Percentiles rank a stretch among this genome's conserved stretches.
These are phyloP conservation scores for Kuschelorhynchus macadamiae DNA, from an alignment of 2,888 invertebrate genomes.

Conservation along the genomic window DNA sequence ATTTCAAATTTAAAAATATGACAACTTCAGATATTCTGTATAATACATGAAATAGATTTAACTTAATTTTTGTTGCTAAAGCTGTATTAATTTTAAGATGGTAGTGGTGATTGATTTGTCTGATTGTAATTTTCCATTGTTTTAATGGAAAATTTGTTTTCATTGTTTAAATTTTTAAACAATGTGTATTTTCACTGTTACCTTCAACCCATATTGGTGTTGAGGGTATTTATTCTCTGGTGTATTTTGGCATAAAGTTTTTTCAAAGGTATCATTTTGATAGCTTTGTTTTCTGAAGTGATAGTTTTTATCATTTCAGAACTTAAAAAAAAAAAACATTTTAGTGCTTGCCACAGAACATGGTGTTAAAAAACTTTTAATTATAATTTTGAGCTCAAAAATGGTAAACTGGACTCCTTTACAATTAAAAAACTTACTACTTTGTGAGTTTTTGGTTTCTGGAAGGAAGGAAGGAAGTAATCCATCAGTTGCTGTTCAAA, in stretches of 20 bases:
- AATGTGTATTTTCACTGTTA: conserved; percentile 16
- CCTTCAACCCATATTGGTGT: conserved; percentile 25
- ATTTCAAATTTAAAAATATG: too few relatives aligned
- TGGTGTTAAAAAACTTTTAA: too few relatives aligned
- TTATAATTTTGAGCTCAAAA: too few relatives aligned
- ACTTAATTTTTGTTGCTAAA: conserved; percentile 11
- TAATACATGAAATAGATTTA: too few relatives aligned
- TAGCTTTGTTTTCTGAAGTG: conserved; percentile 8
- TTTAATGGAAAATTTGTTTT: background rate
- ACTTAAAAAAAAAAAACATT: too few relatives aligned
- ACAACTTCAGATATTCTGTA: too few relatives aligned
- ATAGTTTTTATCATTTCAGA: background rate
- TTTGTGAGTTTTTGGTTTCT: conserved; percentile 11
- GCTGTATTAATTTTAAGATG: conserved; percentile 10
- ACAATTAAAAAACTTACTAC: conserved; percentile 10
- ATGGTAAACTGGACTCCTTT: too few relatives aligned
- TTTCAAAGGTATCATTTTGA: conserved; percentile 20
- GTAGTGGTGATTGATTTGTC: too few relatives aligned
- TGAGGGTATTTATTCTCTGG: conserved; percentile 12
- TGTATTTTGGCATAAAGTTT: conserved; percentile 17
- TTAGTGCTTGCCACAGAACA: too few relatives aligned
- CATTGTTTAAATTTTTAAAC: conserved; percentile 34
- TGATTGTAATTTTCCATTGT: conserved; percentile 4
- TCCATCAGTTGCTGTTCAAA: background rate
- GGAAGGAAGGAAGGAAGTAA: background rate